Evolutionary conservation across 1,140 invertebrate species (phyloP).

Genomic region (Argopecten irradians): DNA sequence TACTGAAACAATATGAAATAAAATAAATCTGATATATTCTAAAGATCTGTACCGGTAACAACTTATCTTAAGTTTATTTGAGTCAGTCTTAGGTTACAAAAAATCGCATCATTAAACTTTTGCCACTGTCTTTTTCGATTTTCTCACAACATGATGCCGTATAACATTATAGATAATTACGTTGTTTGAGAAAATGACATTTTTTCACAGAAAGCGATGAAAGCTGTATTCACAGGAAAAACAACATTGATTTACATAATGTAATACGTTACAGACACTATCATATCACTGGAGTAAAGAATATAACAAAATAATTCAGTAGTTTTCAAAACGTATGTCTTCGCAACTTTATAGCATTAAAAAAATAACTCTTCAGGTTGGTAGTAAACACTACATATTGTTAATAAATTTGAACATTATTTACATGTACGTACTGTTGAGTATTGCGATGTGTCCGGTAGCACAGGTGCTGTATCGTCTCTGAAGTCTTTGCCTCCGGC

Average conservation of each 20-base stretch:
- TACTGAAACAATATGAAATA: conserved; percentile 58
- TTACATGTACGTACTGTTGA: conserved; percentile 36
- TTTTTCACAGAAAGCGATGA: too few species aligned
- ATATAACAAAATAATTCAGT: not conserved
- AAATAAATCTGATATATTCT: not conserved
- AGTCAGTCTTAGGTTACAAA: not conserved
- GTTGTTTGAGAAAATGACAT: too few species aligned
- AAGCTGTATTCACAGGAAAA: too few species aligned
- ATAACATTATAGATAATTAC: not conserved
- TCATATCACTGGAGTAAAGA: not conserved
- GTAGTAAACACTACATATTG: not conserved
- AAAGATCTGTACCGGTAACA: not conserved
- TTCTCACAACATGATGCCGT: not conserved
- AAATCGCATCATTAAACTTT: not conserved
- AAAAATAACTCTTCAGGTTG: not conserved
- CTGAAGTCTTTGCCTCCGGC: conserved; percentile 35
- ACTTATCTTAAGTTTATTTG: not conserved
- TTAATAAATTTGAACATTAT: too few species aligned
- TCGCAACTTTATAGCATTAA: not conserved
- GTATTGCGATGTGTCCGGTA: conserved; percentile 26
- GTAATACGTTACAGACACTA: not conserved
- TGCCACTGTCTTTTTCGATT: not conserved
- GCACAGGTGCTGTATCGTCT: conserved; percentile 36
- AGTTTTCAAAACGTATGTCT: not conserved
- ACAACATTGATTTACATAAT: not conserved